Evolutionary conservation across 2,888 invertebrate species (phyloP).

Genomic region (Nomada ferruginata): DNA sequence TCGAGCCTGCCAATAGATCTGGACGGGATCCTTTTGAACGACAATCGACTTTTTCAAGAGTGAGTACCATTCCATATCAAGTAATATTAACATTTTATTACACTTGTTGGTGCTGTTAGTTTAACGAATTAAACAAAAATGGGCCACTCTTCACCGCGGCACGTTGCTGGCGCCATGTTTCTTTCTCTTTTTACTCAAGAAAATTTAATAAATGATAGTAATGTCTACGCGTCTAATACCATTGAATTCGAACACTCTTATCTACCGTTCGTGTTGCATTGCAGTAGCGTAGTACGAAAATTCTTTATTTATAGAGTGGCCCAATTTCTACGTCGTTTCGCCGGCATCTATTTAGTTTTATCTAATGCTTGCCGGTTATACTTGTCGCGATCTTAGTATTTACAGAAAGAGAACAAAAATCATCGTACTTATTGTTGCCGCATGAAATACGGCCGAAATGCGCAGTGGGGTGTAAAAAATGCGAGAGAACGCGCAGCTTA

Average conservation of each 20-base stretch:
- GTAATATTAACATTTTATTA: not conserved
- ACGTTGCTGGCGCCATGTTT: no score
- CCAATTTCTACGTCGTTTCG: constrained; percentile 70
- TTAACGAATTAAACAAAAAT: not conserved
- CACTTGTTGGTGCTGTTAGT: no score
- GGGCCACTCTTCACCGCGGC: no score
- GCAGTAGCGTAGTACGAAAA: constrained; percentile 50
- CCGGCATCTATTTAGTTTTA: constrained; percentile 57
- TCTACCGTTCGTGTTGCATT: not conserved
- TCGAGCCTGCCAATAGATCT: constrained; percentile 72
- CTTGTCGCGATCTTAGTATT: constrained; percentile 59
- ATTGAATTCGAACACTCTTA: no score
- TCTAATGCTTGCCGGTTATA: constrained; percentile 61
- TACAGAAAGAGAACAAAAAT: constrained; percentile 36
- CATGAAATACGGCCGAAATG: not conserved
- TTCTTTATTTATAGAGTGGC: constrained; percentile 75
- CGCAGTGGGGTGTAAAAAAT: constrained; percentile 1
- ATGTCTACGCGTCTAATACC: not conserved
- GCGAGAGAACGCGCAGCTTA: no score
- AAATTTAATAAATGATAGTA: not conserved
- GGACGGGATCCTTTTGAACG: constrained; percentile 77
- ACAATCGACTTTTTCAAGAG: constrained; percentile 75
- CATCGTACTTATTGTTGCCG: not conserved
- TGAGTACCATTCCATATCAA: constrained; percentile 37
- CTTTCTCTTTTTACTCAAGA: not conserved